Conservation (phyloP, 2,888 invertebrate genomes). For the Panzeria rudis region DNA sequence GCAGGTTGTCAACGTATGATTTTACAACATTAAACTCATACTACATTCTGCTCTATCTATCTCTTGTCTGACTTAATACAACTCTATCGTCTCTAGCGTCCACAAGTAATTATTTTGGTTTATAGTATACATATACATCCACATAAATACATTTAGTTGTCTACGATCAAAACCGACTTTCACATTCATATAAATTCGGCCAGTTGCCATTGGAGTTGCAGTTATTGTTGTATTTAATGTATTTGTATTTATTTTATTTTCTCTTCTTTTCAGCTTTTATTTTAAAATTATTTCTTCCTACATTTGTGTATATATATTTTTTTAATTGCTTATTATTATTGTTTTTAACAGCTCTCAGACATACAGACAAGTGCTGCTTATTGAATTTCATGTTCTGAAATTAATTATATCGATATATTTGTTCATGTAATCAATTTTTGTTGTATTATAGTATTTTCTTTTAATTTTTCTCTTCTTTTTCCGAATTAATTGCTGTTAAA, state of each 20-base stretch:
- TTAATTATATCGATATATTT: constrained; percentile 71
- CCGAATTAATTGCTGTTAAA: constrained; percentile 61
- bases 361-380: constrained; percentile 53
- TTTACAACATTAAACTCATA: constrained; percentile 63
- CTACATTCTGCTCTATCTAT: neutral
- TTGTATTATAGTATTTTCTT: constrained; percentile 53
- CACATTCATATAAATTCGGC: neutral
- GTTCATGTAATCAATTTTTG: constrained; percentile 47
- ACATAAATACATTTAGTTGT: neutral
- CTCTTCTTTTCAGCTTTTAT: constrained; percentile 7
- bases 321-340: constrained; percentile 77
- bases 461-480: constrained; percentile 19
- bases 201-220: constrained; percentile 12
- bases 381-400: constrained; percentile 70
- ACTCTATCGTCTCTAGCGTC: neutral
- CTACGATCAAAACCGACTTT: neutral
- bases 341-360: constrained; percentile 58
- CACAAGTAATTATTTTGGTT: constrained; percentile 8
- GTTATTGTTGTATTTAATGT: constrained; percentile 65
- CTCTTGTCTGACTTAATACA: constrained; percentile 11
- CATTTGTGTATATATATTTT: constrained; percentile 10
- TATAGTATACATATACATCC: neutral
- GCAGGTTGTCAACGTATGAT: constrained; percentile 70
- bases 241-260: constrained; percentile 58
- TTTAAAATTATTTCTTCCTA: neutral